Percentiles rank a stretch among this genome's conserved stretches.
Conservation (phyloP, 2,888 invertebrate genomes). For the Andrena dorsata region DNA sequence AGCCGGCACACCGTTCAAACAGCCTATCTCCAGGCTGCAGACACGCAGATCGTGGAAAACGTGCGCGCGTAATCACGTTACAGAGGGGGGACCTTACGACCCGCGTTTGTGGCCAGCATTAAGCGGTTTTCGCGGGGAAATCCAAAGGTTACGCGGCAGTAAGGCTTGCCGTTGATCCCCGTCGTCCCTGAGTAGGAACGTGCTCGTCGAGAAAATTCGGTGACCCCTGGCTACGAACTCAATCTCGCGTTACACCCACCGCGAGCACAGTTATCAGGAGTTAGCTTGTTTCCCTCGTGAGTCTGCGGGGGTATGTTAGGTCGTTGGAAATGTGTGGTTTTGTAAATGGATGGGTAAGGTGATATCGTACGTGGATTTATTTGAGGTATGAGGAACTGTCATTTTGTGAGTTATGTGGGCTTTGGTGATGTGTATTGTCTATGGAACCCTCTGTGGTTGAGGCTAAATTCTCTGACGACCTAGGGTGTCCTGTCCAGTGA, state of each 20-base stretch:
- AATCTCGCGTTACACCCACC: conserved; percentile 42
- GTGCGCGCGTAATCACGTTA: conserved; percentile 13
- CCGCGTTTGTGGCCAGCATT: conserved; percentile 2
- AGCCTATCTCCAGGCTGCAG: not conserved
- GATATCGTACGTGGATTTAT: no score
- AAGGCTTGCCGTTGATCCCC: conserved; percentile 5
- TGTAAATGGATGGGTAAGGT: no score
- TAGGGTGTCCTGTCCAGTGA: no score
- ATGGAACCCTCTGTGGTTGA: no score
- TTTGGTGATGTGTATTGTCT: no score
- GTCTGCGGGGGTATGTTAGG: not conserved
- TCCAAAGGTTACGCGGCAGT: conserved; percentile 25
- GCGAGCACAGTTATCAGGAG: conserved; percentile 22
- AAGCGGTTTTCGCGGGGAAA: conserved; percentile 2
- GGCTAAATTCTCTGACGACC: no score
- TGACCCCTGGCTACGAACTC: conserved; percentile 48
- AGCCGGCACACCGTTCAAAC: no score
- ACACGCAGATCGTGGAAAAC: not conserved
- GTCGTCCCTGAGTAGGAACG: conserved; percentile 16
- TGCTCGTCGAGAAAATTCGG: conserved; percentile 28
- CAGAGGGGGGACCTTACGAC: conserved; percentile 7
- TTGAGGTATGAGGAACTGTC: no score
- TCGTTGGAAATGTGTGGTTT: no score
- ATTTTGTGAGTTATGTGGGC: no score
- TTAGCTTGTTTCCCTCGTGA: not conserved